Percentiles rank a stretch among this genome's conserved stretches.
Conservation (phyloP, 2,888 invertebrate species). For the Pyrocoelia pectoralis region DNA sequence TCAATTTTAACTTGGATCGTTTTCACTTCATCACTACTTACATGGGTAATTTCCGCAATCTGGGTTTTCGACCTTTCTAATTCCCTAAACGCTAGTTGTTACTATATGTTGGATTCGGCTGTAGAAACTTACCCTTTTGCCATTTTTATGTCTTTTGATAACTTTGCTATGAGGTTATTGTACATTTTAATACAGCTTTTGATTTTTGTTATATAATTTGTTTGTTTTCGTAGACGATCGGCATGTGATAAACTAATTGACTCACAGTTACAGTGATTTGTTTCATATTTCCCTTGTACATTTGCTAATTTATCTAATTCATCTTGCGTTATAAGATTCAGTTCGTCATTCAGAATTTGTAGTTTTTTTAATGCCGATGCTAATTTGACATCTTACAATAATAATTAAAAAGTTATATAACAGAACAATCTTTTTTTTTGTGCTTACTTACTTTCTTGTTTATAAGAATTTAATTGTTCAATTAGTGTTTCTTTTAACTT, state of each 20-base stretch:
- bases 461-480: conserved; percentile 41
- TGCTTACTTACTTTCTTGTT: conserved; percentile 44
- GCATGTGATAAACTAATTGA: conserved; percentile 43
- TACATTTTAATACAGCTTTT: conserved; percentile 49
- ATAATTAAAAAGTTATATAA: conserved; percentile 19
- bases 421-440: not conserved
- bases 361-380: conserved; percentile 40
- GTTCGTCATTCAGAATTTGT: conserved; percentile 38
- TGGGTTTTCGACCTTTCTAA: conserved; percentile 37
- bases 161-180: conserved; percentile 46
- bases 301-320: conserved; percentile 38
- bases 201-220: conserved; percentile 46
- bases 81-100: conserved; percentile 40
- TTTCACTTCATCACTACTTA: conserved; percentile 41
- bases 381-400: conserved; percentile 46
- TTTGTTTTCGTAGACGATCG: conserved; percentile 46
- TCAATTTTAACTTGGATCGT: conserved; percentile 47
- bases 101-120: no score
- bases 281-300: conserved; percentile 36
- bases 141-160: conserved; percentile 46
- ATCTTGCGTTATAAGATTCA: conserved; percentile 32
- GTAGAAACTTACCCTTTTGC: conserved; percentile 43
- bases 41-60: conserved; percentile 27
- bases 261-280: conserved; percentile 35
- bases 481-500: conserved; percentile 37